phyloP scores from a whole-genome alignment of 2,797 vertebrate genomes.

The Buceros bicornis region DNA sequence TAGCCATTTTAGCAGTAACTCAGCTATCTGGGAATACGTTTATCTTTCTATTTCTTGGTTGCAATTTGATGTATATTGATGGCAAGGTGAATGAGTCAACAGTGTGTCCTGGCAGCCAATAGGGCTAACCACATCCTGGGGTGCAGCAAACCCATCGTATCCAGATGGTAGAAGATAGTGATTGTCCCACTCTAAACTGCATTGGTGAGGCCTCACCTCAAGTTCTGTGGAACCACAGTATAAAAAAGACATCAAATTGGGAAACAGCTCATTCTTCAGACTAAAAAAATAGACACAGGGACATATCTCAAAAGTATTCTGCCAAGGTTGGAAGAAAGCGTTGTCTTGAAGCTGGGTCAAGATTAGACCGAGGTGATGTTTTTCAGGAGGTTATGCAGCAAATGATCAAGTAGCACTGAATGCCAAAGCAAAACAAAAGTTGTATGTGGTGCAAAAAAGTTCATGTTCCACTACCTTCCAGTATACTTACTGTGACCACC shows the following conservation, averaged over 20 bases:
- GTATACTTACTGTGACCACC: not conserved
- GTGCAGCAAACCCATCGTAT: not conserved
- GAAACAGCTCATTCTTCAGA: not conserved
- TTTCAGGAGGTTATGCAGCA: not conserved
- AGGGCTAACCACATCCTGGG: not conserved
- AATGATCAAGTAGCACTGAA: not conserved
- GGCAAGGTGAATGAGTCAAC: not conserved
- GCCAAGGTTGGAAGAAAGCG: not conserved
- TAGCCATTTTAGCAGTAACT: not conserved
- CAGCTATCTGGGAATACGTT: not conserved
- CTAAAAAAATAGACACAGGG: not conserved
- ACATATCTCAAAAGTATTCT: not conserved
- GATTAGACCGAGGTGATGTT: not conserved
- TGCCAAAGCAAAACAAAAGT: not conserved
- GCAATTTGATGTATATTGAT: not conserved
- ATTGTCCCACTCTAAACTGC: too few relatives aligned
- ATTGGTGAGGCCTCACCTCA: not conserved
- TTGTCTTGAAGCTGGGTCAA: not conserved
- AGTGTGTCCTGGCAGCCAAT: not conserved
- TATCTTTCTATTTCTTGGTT: not conserved
- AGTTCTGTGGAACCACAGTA: too few relatives aligned
- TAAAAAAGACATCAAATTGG: not conserved
- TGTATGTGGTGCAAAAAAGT: not conserved
- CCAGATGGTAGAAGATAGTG: not conserved
- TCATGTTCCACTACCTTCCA: not conserved